Conservation (phyloP, 2,888 invertebrate species). For the Drosophila recens region DNA sequence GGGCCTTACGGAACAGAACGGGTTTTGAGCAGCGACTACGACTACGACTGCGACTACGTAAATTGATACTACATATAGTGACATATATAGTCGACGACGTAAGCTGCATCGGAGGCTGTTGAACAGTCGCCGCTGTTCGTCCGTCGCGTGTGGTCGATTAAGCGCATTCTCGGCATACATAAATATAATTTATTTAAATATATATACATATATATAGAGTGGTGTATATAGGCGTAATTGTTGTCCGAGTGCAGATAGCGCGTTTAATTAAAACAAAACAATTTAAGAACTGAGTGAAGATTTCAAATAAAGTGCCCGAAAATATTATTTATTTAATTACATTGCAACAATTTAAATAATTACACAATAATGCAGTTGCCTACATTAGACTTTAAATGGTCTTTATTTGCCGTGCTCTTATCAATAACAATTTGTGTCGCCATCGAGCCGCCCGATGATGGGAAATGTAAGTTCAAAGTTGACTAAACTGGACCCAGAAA, state of each 20-base stretch:
- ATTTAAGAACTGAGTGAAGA: constrained; percentile 12
- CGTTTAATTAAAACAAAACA: constrained; percentile 34
- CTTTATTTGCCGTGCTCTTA: constrained; percentile 49
- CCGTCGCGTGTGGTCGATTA: constrained; percentile 63
- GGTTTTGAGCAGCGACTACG: constrained; percentile 52
- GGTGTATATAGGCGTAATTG: constrained; percentile 45
- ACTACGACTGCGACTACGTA: background rate
- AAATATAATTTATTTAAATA: background rate
- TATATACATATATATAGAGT: constrained; percentile 4
- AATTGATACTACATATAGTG: constrained; percentile 18
- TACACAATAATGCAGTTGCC: constrained; percentile 54
- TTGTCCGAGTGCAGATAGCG: constrained; percentile 30
- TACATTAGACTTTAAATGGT: constrained; percentile 26
- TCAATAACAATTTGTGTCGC: constrained; percentile 50
- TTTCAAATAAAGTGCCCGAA: constrained; percentile 30
- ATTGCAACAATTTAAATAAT: constrained; percentile 8
- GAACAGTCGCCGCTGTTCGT: constrained; percentile 61
- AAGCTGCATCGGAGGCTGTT: constrained; percentile 42
- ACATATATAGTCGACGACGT: constrained; percentile 36
- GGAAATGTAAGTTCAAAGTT: constrained; percentile 79
- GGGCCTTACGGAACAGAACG: constrained; percentile 42
- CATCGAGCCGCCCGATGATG: constrained; percentile 69
- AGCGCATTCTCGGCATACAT: constrained; percentile 15
- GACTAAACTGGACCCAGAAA: background rate
- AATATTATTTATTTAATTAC: constrained; percentile 4